Base-by-base conservation (phyloP, 2,797 vertebrate species). In the Channallabes apus region DNA sequence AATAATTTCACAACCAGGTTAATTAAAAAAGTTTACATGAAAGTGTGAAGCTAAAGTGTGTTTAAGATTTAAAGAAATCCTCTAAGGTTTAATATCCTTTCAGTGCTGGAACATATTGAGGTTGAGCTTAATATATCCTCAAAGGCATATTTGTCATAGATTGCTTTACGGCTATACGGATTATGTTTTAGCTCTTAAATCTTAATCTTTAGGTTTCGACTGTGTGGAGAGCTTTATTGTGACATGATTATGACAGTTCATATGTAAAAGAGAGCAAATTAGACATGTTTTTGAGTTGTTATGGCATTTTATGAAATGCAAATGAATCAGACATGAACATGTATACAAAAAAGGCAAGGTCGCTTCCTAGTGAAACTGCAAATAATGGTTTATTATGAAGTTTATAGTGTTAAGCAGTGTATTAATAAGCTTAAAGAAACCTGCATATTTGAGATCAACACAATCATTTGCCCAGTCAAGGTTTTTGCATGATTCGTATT, bases 401-500 rank as follows among this genome's bases (percentile, higher is more conserved):
- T 35, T 38, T 29, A 75, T 9, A 27, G 29, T 35, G 41, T 75
- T 64, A 22, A 17, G 35, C 11, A n/a, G 27, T 71, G 27, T 80
- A 27, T 32, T 32, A 18, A 80, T 54, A 35, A n/a, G 24, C 32
- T 27, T 68, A 46, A 82, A 78, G 72, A 51, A 76, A 82, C n/a
- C 20, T 24, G 58, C 24, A 71, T 68, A 69, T 38, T 67, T 46
- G n/a, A 51, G 38, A 59, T 69, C 67, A 78, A 71, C 41, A 11
- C 35, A 51, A 51, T 75, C 46, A 73, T 80, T 58, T 51, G 2
- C 78, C 54, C 29, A n/a, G 69, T 76, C 69, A n/a, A n/a, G 61
- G 15, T 80, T 79, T 86, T 86, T 76, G 61, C 65, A 62, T 69
- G 61, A 71, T 82, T 84, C 86, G 51, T 85, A 73, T 75, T 84